Conservation (phyloP, 2,888 invertebrate genomes). For the Limenitis arthemis region DNA sequence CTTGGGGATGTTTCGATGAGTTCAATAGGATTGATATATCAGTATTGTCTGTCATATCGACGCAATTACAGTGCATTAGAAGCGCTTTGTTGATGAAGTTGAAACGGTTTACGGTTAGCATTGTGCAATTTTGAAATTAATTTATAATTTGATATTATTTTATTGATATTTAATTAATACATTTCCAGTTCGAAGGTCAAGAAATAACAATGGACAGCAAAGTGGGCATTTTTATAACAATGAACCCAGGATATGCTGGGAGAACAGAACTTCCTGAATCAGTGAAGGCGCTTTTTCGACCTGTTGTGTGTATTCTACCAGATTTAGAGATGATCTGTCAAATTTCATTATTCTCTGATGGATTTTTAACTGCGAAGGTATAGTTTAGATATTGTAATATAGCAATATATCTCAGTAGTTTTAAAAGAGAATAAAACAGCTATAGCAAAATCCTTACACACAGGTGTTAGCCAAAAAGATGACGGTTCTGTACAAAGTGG, state of each 20-base stretch:
- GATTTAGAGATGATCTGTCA: constrained; percentile 93
- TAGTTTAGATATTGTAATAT: background rate
- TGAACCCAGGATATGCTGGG: constrained; percentile 96
- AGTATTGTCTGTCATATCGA: constrained; percentile 93
- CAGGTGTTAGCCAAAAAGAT: constrained; percentile 90
- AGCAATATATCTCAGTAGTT: background rate
- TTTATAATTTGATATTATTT: background rate
- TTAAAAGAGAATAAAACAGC: no score
- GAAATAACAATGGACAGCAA: constrained; percentile 88
- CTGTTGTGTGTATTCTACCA: constrained; percentile 93
- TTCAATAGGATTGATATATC: constrained; percentile 95
- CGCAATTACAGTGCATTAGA: constrained; percentile 91
- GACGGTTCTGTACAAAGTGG: constrained; percentile 91
- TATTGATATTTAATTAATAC: constrained; percentile 13
- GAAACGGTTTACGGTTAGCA: constrained; percentile 78
- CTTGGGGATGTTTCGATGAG: constrained; percentile 97
- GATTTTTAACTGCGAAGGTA: constrained; percentile 91
- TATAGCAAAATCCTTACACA: no score
- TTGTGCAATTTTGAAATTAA: background rate
- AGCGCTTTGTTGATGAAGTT: constrained; percentile 85
- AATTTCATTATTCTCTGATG: constrained; percentile 93
- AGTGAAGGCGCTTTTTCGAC: constrained; percentile 91
- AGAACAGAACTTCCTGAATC: constrained; percentile 94
- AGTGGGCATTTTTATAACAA: constrained; percentile 94
- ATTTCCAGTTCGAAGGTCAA: constrained; percentile 81